Evolutionary conservation across 2,888 invertebrate genomes (phyloP).

Genomic region (Sycophila texana): DNA sequence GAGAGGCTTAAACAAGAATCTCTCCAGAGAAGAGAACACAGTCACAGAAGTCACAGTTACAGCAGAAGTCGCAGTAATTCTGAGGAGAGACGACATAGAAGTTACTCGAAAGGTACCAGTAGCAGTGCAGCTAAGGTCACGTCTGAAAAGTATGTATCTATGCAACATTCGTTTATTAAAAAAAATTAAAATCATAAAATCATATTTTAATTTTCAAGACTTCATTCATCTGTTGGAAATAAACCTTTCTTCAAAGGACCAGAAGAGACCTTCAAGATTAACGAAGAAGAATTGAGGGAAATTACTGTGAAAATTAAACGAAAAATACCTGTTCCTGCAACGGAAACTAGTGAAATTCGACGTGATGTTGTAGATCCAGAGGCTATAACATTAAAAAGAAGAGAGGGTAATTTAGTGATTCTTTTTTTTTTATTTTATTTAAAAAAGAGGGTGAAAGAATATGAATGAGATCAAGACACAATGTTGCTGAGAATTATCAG

Average conservation of each 20-base stretch:
- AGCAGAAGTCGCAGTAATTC: conserved; percentile 42
- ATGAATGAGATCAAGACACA: not conserved
- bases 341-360: conserved; percentile 44
- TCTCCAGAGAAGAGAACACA: conserved; percentile 8
- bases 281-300: conserved; percentile 22
- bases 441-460: conserved; percentile 10
- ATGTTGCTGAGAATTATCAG: not conserved
- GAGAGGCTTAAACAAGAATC: conserved; percentile 6
- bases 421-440: conserved; percentile 34
- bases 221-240: conserved; percentile 11
- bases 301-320: conserved; percentile 47
- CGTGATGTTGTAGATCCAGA: conserved; percentile 46
- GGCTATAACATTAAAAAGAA: conserved; percentile 50
- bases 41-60: conserved; percentile 18
- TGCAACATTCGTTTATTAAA: not conserved
- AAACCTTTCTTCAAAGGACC: conserved; percentile 43
- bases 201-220: conserved; percentile 29
- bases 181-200: too few species aligned
- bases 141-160: conserved; percentile 42
- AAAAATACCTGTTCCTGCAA: conserved; percentile 37
- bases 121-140: conserved; percentile 14
- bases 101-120: conserved; percentile 12
- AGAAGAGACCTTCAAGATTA: conserved; percentile 21
- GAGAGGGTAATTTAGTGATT: conserved; percentile 50
- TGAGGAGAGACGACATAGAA: conserved; percentile 31